Conservation (phyloP, 2,888 invertebrate genomes). For the Tipula lateralis region DNA sequence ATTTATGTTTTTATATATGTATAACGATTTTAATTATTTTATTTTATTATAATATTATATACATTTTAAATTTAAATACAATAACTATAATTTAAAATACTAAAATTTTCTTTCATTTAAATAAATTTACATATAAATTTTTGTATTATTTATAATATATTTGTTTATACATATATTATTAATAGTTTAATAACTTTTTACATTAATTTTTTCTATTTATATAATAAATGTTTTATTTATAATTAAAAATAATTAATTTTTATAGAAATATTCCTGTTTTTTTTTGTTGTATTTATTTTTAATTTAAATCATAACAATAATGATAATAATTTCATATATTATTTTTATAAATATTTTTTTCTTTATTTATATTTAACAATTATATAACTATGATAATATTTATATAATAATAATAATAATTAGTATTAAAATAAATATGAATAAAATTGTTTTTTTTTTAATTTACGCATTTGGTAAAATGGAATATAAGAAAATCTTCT, state of each 20-base stretch:
- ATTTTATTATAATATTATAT: conserved; percentile 12
- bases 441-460: neutral
- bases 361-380: neutral
- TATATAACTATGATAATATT: neutral
- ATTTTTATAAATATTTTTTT: neutral
- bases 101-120: neutral
- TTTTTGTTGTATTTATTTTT: neutral
- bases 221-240: neutral
- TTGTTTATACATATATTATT: neutral
- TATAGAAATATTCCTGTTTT: neutral
- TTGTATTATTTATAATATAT: neutral
- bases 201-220: neutral
- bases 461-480: neutral
- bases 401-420: neutral
- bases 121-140: neutral
- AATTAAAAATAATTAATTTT: neutral
- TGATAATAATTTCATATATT: neutral
- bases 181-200: neutral
- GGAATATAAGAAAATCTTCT: neutral
- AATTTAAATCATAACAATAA: neutral
- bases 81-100: neutral
- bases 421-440: neutral
- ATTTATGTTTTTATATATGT: neutral
- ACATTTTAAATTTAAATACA: conserved; percentile 3
- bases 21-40: neutral